Evolutionary conservation across 2,113 vertebrate species (phyloP).

Genomic region (Eulemur rufifrons): DNA sequence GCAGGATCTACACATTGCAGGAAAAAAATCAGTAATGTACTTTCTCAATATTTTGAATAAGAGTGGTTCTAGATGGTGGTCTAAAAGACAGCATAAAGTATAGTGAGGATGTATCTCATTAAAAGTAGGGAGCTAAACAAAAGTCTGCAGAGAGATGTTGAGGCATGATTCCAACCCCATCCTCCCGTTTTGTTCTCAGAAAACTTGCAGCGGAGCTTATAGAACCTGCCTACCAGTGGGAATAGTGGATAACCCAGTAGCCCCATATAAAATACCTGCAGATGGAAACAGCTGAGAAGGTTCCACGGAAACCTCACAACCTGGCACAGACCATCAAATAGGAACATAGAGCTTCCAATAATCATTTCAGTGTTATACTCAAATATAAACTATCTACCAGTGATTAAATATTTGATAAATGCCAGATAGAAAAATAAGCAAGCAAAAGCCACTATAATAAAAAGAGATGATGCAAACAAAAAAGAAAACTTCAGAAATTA

Average conservation of each 20-base stretch:
- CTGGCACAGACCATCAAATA: not conserved
- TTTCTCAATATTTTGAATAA: not conserved
- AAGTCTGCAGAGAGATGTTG: not conserved
- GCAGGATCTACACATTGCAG: not conserved
- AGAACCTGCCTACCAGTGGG: not conserved
- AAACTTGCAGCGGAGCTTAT: rapidly evolving
- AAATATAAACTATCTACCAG: not conserved
- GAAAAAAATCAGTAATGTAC: not conserved
- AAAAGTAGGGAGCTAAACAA: not conserved
- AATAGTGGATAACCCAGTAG: not conserved
- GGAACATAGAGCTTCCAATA: not conserved
- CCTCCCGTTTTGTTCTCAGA: not conserved
- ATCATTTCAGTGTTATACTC: not conserved
- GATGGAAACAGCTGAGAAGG: not conserved
- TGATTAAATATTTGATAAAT: not conserved
- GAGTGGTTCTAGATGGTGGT: not conserved
- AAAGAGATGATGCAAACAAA: not conserved
- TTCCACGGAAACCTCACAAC: rapidly evolving
- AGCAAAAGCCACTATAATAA: not conserved
- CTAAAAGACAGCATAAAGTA: not conserved
- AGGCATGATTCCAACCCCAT: no score
- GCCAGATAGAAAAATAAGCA: not conserved
- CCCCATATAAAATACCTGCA: not conserved
- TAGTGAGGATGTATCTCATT: not conserved
- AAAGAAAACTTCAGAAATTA: not conserved